Percentiles rank a stretch among this genome's conserved stretches.
Evolutionary conservation across 2,113 vertebrate genomes (phyloP).

Genomic region (Serinus canaria): DNA sequence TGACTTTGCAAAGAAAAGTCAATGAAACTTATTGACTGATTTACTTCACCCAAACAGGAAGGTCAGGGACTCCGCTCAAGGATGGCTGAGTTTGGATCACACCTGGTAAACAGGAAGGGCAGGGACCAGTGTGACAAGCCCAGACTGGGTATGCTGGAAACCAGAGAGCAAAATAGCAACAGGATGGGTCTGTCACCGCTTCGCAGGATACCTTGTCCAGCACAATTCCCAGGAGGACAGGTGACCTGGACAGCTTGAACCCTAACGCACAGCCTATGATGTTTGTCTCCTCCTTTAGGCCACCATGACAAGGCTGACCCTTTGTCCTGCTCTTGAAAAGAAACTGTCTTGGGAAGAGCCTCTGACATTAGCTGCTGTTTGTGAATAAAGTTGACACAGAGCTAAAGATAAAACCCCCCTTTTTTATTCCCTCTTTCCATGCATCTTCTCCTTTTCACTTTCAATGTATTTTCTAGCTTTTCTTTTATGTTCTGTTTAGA

Average conservation of each 20-base stretch:
- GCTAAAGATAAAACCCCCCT: not conserved
- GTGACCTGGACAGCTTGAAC: not conserved
- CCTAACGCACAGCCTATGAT: not conserved
- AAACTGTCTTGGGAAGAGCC: not conserved
- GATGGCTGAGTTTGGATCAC: not conserved
- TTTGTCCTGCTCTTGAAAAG: not conserved
- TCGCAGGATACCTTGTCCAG: not conserved
- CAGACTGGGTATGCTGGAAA: not conserved
- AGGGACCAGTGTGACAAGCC: not conserved
- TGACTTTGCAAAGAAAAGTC: not conserved
- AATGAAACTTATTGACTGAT: not conserved
- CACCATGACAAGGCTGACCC: not conserved
- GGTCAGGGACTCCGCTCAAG: not conserved
- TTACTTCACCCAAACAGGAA: not conserved
- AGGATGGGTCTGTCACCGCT: slow-evolving; percentile 26
- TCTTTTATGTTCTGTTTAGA: not conserved
- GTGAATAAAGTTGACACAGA: not conserved
- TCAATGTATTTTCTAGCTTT: not conserved
- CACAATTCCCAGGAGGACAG: not conserved
- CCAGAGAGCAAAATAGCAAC: not conserved
- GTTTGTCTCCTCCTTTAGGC: not conserved
- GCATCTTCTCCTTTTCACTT: not conserved
- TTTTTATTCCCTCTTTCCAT: not conserved
- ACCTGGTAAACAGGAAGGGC: slow-evolving; percentile 58
- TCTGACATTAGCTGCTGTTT: not conserved